Evolutionary conservation across 2,113 vertebrate genomes (phyloP).

Genomic region (Ahaetulla prasina): DNA sequence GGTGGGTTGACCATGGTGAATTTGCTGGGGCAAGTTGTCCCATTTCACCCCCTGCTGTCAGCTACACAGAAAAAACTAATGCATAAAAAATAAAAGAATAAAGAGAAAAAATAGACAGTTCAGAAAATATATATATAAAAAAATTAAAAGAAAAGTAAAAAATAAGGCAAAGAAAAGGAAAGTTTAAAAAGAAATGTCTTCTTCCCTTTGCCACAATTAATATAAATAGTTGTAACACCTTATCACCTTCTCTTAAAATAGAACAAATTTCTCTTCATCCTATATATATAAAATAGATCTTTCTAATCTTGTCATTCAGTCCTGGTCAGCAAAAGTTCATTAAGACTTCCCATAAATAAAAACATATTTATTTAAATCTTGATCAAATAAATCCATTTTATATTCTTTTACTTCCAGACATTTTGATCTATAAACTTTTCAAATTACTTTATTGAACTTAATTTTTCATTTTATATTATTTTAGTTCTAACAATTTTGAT

Average conservation of each 20-base stretch:
- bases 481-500: neutral
- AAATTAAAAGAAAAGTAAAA: neutral
- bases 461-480: neutral
- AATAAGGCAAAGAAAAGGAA: neutral
- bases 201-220: neutral
- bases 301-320: too few species aligned
- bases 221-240: neutral
- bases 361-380: neutral
- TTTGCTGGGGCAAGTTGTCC: neutral
- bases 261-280: neutral
- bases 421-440: neutral
- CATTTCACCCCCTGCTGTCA: neutral
- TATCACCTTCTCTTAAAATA: neutral
- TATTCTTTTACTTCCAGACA: neutral
- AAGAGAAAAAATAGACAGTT: neutral
- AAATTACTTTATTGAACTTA: neutral
- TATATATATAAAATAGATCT: neutral
- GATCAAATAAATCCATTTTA: neutral
- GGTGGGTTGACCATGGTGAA: too few species aligned
- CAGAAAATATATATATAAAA: neutral
- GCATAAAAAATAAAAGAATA: neutral
- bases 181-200: neutral
- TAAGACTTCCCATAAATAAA: neutral
- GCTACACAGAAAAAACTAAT: neutral
- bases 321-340: neutral